Conservation (phyloP, 2,797 vertebrate genomes). For the Phoeniculus purpureus region DNA sequence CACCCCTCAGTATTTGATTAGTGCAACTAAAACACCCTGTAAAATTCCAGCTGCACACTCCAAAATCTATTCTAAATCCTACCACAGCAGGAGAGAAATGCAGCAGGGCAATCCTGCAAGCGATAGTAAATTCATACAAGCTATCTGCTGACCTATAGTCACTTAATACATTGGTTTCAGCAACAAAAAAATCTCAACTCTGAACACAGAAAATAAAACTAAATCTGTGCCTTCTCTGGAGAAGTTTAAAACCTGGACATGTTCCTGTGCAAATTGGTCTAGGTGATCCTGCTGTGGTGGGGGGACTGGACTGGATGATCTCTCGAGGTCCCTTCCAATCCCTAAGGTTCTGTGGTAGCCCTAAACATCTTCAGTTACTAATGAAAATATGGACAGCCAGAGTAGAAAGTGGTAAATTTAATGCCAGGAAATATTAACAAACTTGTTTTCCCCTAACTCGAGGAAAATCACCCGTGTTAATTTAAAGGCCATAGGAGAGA, state of each 20-base stretch:
- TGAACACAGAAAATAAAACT: conserved; percentile 42
- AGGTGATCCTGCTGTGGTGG: too few species aligned
- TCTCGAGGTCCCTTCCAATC: too few species aligned
- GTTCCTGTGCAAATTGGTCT: too few species aligned
- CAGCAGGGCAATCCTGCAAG: background rate
- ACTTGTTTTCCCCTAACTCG: conserved; percentile 4
- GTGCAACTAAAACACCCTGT: background rate
- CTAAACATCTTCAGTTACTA: conserved; percentile 8
- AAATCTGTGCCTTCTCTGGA: background rate
- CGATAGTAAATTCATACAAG: background rate
- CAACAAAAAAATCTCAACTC: background rate
- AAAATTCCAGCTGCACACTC: background rate
- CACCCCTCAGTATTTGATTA: background rate
- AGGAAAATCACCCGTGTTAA: conserved; percentile 26
- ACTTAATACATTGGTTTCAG: background rate
- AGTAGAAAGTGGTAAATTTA: conserved; percentile 13
- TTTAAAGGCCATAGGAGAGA: conserved; percentile 41
- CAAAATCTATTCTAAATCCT: background rate
- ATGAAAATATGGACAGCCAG: background rate
- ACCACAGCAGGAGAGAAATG: background rate
- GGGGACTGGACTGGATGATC: too few species aligned
- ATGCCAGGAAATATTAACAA: conserved; percentile 22
- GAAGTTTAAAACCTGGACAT: too few species aligned
- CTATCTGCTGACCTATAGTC: background rate
- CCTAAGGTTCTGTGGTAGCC: background rate